Evolutionary conservation across 1,140 invertebrate genomes (phyloP), one percentile per base, ranked within the genome.

Genomic region (Drosophila tani): DNA sequence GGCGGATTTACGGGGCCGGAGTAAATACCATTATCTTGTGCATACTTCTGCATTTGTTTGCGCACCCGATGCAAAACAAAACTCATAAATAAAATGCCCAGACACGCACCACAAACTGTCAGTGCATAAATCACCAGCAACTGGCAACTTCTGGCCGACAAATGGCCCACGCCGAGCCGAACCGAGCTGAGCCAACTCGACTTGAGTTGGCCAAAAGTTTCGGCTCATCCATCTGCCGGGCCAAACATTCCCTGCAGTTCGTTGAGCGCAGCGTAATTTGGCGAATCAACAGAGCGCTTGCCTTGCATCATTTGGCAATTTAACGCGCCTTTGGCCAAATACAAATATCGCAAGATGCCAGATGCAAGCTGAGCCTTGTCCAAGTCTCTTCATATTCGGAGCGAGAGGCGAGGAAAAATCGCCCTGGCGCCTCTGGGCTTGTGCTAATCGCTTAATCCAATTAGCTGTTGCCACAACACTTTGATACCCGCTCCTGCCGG

Each of bases 291-390:
- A 65, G 66, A 73, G 76, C 45, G 71, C 58, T 75, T 77, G 56
- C 74, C 84, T 77, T 81, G 79, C 86, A 75, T 82, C 79, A 91
- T 90, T 85, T 84, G 69, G 59, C 85, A 79, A 88, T 88, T 86
- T 77, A 24, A 49, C 43, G 62, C 82, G 47, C 47, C 43, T 21
- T 46, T 55, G 64, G 32, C 49, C 12, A 9, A 35, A 41, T 12
- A 8, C 57, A 55, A 62, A 46, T 60, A 32, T 17, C 32, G 45
- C 24, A 12, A 41, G 17, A 38, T 47, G 58, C 49, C 47, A 45
- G 51, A 53, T 11, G 51, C 57, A 5, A 29, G 27, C 27, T 29
- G 27, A 29, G 27, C 27, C 27, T 29, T 11, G 9, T 35, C 3
- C 29, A 7, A 35, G 32, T 3, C 32, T 11, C 29, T 32, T 2